Evolutionary conservation across 2,888 invertebrate genomes (phyloP), one percentile per base, ranked within the genome.

Genomic region (Craniophora ligustri): DNA sequence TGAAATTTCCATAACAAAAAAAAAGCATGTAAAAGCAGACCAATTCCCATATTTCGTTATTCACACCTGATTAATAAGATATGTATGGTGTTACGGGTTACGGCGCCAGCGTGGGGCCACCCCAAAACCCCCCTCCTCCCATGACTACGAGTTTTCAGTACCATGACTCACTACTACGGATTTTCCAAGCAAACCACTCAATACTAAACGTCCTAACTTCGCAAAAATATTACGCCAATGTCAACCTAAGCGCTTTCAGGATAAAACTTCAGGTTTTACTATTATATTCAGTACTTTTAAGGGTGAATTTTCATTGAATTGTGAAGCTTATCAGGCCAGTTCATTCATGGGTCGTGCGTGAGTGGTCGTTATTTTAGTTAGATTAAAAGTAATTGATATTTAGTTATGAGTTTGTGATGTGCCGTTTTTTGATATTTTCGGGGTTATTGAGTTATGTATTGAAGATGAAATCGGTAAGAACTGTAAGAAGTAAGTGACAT

Each of bases 401-500:
- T 69, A 68, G 44, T 21, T 45, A 68, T 72, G 76, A 49, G 59
- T 48, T 63, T 64, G 77, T 61, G 51, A 85, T 85, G 85, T 85
- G 85, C 51, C 75, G 84, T 23, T 67, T 71, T 55, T 57, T 71
- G 21, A 48, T 73, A 46, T 50, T 72, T 41, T 72, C 74, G 7
- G 72, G 72, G 2, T 46, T 69, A 2, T 74, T 72, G 8, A 57
- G 66, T 63, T 71, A 66, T 32, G 72, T 64, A 1, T 56, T 72
- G 50, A 74, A 59, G 49, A 48, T 31, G n/a, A 73, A 64, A 63
- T 60, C 74, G 8, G 21, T 69, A 10, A 41, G 21, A 36, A 40
- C 32, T 14, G 45, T 56, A 7, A 61, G 40, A 57, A 75, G 74
- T 74, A 63, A 74, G 74, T 73, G 6, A 2, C 13, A 11, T 7